Evolutionary conservation across 2,888 invertebrate species (phyloP).

Genomic region (Ennomos quercinarius): DNA sequence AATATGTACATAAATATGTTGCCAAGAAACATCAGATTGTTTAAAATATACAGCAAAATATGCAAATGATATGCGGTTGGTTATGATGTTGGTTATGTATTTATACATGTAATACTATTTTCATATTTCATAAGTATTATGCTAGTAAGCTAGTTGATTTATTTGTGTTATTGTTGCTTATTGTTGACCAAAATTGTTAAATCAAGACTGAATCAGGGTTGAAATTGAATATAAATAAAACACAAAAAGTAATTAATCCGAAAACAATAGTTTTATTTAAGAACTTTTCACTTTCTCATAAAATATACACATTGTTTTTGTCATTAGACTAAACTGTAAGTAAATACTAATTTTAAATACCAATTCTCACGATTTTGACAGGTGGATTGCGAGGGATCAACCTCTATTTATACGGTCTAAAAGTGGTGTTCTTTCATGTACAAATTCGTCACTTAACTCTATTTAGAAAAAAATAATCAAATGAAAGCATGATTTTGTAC

Average conservation of each 20-base stretch:
- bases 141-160: no score
- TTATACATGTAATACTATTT: not conserved
- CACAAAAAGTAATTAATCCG: constrained; percentile 80
- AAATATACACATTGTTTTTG: constrained; percentile 86
- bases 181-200: constrained; percentile 14
- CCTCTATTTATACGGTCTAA: constrained; percentile 39
- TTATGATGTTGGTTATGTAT: not conserved
- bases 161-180: no score
- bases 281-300: constrained; percentile 85
- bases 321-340: constrained; percentile 85
- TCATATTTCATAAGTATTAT: not conserved
- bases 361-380: constrained; percentile 77
- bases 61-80: constrained; percentile 17
- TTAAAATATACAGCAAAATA: constrained; percentile 13
- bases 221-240: constrained; percentile 72
- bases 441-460: constrained; percentile 80
- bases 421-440: constrained; percentile 72
- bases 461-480: constrained; percentile 79
- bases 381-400: constrained; percentile 50
- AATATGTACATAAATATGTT: constrained; percentile 24
- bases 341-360: constrained; percentile 86
- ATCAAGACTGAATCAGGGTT: constrained; percentile 43
- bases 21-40: constrained; percentile 20
- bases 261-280: constrained; percentile 86
- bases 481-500: constrained; percentile 84